Conservation (phyloP, 1,140 invertebrate species). For the Zaprionus africanus region DNA sequence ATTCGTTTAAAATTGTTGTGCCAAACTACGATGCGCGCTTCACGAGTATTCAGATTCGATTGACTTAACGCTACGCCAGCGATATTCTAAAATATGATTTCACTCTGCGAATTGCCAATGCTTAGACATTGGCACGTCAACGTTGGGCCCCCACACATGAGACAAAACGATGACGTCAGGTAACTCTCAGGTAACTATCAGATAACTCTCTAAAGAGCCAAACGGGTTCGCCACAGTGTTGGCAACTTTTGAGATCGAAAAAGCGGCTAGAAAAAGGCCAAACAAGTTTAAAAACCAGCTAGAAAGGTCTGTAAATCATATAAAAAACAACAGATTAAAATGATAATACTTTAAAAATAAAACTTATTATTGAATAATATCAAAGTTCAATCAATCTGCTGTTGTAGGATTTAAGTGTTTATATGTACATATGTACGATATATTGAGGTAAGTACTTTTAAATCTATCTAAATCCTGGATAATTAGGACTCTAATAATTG, state of each 20-base stretch:
- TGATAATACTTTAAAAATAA: too few relatives aligned
- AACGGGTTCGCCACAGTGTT: background rate
- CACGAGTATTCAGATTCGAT: conserved; percentile 66
- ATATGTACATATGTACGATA: too few relatives aligned
- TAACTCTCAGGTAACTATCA: conserved; percentile 1
- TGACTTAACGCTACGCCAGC: conserved; percentile 40
- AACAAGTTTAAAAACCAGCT: too few relatives aligned
- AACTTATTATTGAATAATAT: too few relatives aligned
- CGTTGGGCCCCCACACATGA: conserved; percentile 7
- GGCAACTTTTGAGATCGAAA: background rate
- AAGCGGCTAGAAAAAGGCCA: background rate
- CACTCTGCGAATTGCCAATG: conserved; percentile 46
- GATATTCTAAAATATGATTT: conserved; percentile 81
- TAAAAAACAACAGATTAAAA: too few relatives aligned
- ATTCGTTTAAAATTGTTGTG: conserved; percentile 6
- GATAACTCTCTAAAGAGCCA: conserved; percentile 29
- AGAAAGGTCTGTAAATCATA: too few relatives aligned
- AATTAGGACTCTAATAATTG: too few relatives aligned
- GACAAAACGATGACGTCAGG: conserved; percentile 2
- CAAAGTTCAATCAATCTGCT: too few relatives aligned
- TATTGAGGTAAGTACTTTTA: too few relatives aligned
- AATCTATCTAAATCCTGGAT: too few relatives aligned
- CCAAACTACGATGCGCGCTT: conserved; percentile 14
- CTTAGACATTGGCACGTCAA: conserved; percentile 38
- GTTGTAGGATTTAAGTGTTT: too few relatives aligned